Base-by-base conservation (phyloP, 2,113 vertebrate genomes). In the Myodes glareolus region DNA sequence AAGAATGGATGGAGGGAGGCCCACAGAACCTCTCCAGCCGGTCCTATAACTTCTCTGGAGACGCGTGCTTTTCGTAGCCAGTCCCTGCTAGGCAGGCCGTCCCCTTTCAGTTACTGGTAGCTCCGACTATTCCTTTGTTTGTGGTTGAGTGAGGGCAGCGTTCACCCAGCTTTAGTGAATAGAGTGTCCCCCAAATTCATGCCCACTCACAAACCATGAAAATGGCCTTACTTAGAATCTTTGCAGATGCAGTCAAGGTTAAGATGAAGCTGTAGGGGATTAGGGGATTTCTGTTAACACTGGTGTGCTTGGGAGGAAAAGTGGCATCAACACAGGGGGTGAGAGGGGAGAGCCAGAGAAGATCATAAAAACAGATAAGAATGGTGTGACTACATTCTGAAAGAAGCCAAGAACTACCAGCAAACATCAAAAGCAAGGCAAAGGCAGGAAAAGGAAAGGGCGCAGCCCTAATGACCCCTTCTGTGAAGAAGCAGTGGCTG, bases 301-400 rank as follows among this genome's bases (percentile, higher is more conserved):
- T 14, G 0, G n/a, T 67, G 27, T 36, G 58, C 68, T 75, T 52
- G 45, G 80, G 36, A 91, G 55, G 52, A 70, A 52, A 87, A 55
- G 55, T 29, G n/a, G 52, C 10, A 39, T 52, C 67, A 23, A 67
- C n/a, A 63, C 7, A 33, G 42, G 52, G 47, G 29, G 8, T 58
- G 55, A 1, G 10, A 5, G 68, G 31, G 5, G 21, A 67, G 8
- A 86, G 14, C 0, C 1, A 7, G 73, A n/a, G 2, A 1, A 33
- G 27, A 50, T 8, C 27, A 23, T 8, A 36, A 31, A 88, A 82
- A 42, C 36, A 45, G 77, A 91, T 7, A 9, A 13, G 50, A 10
- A 13, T 12, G 31, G 25, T 47, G 13, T 7, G 1, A 1, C 19
- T 36, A 25, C 70, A 81, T 36, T 7, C 42, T 86, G 45, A 65